Conservation (phyloP, 2,888 invertebrate genomes). For the Plagiodera versicolora region DNA sequence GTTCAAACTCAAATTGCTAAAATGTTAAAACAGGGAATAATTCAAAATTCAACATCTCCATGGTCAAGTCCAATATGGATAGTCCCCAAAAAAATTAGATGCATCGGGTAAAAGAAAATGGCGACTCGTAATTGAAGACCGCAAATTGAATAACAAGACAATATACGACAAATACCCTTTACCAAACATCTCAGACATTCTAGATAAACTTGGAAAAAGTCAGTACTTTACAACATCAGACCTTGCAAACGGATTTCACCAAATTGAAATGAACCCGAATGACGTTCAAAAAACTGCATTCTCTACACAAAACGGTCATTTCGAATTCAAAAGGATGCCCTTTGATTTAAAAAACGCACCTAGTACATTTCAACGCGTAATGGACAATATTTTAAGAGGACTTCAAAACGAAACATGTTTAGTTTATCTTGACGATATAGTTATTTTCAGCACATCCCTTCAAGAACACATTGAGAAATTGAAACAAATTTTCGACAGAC, state of each 20-base stretch:
- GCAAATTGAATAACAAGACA: conserved; percentile 15
- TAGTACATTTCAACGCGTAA: conserved; percentile 22
- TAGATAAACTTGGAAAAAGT: conserved; percentile 15
- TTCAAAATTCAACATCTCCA: conserved; percentile 20
- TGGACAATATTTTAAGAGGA: conserved; percentile 24
- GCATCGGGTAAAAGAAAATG: conserved; percentile 21
- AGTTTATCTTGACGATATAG: conserved; percentile 21
- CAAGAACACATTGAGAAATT: conserved; percentile 19
- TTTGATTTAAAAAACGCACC: conserved; percentile 25
- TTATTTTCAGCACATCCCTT: conserved; percentile 19
- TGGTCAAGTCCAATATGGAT: conserved; percentile 21
- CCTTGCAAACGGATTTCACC: conserved; percentile 27
- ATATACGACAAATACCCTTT: conserved; percentile 14
- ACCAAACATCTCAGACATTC: conserved; percentile 11
- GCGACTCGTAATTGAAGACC: conserved; percentile 9
- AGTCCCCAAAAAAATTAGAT: conserved; percentile 24
- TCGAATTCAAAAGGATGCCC: conserved; percentile 13
- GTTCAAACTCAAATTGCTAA: conserved; percentile 27
- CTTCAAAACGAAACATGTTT: conserved; percentile 21
- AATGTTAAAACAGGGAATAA: conserved; percentile 19
- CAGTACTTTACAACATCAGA: conserved; percentile 16
- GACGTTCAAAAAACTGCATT: conserved; percentile 23
- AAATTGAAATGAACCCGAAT: conserved; percentile 22
- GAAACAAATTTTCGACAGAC: conserved; percentile 13
- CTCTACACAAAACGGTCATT: conserved; percentile 18